phyloP scores from a whole-genome alignment of 2,797 vertebrate species.

The Eleutherodactylus coqui region DNA sequence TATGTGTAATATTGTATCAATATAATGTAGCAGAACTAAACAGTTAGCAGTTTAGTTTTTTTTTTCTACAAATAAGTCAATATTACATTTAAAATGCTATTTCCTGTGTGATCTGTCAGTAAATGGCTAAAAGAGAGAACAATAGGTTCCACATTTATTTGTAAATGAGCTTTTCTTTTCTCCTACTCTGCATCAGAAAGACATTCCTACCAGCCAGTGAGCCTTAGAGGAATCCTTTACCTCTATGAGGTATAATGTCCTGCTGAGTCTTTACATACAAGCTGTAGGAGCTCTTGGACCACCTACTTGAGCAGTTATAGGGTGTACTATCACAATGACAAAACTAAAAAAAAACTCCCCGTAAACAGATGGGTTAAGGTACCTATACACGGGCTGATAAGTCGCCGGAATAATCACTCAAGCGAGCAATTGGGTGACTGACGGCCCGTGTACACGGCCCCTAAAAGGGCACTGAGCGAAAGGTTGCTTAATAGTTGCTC shows the following conservation, averaged over 20 bases:
- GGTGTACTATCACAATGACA: too few species aligned
- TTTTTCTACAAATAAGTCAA: background rate
- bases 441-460: too few species aligned
- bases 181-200: slow-evolving; percentile 24
- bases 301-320: background rate
- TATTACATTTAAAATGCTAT: background rate
- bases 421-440: too few species aligned
- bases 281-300: background rate
- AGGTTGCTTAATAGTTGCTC: too few species aligned
- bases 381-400: too few species aligned
- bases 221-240: background rate
- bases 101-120: background rate
- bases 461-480: too few species aligned
- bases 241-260: slow-evolving; percentile 13
- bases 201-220: background rate
- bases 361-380: too few species aligned
- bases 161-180: slow-evolving; percentile 15
- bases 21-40: background rate
- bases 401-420: too few species aligned
- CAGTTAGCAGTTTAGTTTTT: background rate
- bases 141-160: background rate
- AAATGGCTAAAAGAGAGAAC: background rate
- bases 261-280: slow-evolving; percentile 3
- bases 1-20: background rate
- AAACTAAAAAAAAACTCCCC: too few species aligned